These are phyloP conservation scores for Pomatostomus ruficeps DNA, from an alignment of 2,113 vertebrate species.

Conservation along the genomic window DNA sequence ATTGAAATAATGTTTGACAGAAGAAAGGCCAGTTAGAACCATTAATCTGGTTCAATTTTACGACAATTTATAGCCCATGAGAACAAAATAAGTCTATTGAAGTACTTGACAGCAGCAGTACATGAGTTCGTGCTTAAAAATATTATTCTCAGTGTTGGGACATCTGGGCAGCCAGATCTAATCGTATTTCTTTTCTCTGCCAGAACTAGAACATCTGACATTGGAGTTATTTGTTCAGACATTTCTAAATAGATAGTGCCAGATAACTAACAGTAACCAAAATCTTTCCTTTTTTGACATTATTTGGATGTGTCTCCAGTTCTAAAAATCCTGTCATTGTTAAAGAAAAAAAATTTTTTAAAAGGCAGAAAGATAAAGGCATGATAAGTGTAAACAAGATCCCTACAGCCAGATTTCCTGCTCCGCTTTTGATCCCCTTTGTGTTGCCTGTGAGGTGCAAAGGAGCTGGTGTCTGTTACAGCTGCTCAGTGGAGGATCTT, in stretches of 20 bases:
- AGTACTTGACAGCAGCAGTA: slow-evolving; percentile 47
- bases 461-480: not conserved
- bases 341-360: not conserved
- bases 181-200: slow-evolving; percentile 49
- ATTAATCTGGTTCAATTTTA: slow-evolving; percentile 51
- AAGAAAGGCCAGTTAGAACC: not conserved
- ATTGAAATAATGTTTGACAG: slow-evolving; percentile 1
- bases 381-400: not conserved
- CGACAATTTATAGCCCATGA: slow-evolving; percentile 31
- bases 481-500: not conserved
- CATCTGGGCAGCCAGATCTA: slow-evolving; percentile 59
- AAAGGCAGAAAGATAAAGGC: not conserved
- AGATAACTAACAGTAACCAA: slow-evolving; percentile 45
- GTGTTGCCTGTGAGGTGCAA: not conserved
- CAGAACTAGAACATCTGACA: slow-evolving; percentile 42
- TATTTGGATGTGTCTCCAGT: not conserved
- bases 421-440: not conserved
- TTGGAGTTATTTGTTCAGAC: slow-evolving; percentile 27
- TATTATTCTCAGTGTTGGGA: slow-evolving; percentile 30
- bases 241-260: slow-evolving; percentile 38
- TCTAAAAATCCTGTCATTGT: not conserved
- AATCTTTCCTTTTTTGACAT: slow-evolving; percentile 43
- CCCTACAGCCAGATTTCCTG: not conserved
- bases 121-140: slow-evolving; percentile 61
- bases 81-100: slow-evolving; percentile 38